Evolutionary conservation across 2,888 invertebrate genomes (phyloP).

Genomic region (Brassicogethes aeneus): DNA sequence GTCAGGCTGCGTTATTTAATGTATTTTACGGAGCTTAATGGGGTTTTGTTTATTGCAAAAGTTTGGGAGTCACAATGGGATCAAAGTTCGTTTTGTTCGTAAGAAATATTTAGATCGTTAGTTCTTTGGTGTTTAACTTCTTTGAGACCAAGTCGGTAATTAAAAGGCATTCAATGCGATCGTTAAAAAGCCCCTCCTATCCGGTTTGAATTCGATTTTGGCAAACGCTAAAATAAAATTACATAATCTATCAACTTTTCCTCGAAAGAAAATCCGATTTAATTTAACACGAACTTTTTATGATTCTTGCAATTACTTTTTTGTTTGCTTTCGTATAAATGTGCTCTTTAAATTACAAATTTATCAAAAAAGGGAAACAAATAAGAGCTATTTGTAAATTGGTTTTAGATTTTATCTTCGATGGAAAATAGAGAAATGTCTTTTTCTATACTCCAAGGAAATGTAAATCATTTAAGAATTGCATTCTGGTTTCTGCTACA

Average conservation of each 20-base stretch:
- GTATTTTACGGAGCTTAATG: too few relatives aligned
- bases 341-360: background rate
- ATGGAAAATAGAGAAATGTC: too few relatives aligned
- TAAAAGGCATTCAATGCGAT: background rate
- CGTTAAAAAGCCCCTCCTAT: background rate
- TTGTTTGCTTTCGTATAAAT: background rate
- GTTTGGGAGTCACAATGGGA: too few relatives aligned
- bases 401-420: conserved; percentile 4
- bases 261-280: background rate
- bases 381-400: conserved; percentile 2
- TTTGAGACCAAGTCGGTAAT: too few relatives aligned
- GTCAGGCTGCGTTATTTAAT: too few relatives aligned
- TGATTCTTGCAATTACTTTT: background rate
- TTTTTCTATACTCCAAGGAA: too few relatives aligned
- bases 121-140: too few relatives aligned
- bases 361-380: background rate
- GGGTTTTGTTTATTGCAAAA: too few relatives aligned
- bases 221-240: background rate
- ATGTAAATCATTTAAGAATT: too few relatives aligned
- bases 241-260: background rate
- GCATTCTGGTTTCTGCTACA: too few relatives aligned
- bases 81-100: too few relatives aligned
- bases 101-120: background rate
- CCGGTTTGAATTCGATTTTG: background rate
- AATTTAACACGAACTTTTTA: background rate